A percentile compares a stretch with the other conserved stretches of the same genome.
Evolutionary conservation across 2,888 invertebrate species (phyloP).

Genomic region (Chromoteleia sp.): DNA sequence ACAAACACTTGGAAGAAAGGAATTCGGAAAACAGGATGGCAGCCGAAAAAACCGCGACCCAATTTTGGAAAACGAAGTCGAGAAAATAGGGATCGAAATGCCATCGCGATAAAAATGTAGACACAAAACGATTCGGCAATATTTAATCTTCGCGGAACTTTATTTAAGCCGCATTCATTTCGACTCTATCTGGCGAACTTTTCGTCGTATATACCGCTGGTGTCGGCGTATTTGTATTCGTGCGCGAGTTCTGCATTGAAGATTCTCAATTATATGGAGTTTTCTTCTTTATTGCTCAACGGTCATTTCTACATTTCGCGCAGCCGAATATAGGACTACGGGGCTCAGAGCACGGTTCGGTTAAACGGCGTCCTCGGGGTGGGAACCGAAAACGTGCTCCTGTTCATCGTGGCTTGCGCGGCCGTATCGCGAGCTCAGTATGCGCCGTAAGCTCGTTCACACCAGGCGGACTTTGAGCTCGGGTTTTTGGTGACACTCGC

Average conservation of each 20-base stretch:
- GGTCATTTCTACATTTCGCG: constrained; percentile 55
- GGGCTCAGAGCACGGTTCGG: constrained; percentile 37
- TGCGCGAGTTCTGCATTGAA: constrained; percentile 36
- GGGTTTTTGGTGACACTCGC: constrained; percentile 27
- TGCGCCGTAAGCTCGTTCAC: constrained; percentile 79
- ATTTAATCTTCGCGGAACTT: constrained; percentile 44
- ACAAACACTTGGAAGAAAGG: too few species aligned
- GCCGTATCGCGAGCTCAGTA: constrained; percentile 78
- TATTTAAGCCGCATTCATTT: constrained; percentile 26
- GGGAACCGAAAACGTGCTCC: constrained; percentile 79
- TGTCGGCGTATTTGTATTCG: constrained; percentile 28
- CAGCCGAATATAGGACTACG: constrained; percentile 58
- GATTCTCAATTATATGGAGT: constrained; percentile 43
- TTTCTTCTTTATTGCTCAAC: constrained; percentile 52
- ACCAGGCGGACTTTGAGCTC: constrained; percentile 46
- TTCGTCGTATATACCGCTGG: constrained; percentile 28
- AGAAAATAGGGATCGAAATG: background rate
- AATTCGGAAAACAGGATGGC: too few species aligned
- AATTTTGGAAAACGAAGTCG: background rate
- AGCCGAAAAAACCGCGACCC: background rate
- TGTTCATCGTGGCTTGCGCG: constrained; percentile 73
- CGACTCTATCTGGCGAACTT: constrained; percentile 40
- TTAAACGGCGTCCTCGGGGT: constrained; percentile 69
- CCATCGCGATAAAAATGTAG: background rate
- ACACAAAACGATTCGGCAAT: constrained; percentile 29